These are phyloP conservation scores for Talpa occidentalis DNA, from an alignment of 2,113 vertebrate genomes.

Conservation along the genomic window DNA sequence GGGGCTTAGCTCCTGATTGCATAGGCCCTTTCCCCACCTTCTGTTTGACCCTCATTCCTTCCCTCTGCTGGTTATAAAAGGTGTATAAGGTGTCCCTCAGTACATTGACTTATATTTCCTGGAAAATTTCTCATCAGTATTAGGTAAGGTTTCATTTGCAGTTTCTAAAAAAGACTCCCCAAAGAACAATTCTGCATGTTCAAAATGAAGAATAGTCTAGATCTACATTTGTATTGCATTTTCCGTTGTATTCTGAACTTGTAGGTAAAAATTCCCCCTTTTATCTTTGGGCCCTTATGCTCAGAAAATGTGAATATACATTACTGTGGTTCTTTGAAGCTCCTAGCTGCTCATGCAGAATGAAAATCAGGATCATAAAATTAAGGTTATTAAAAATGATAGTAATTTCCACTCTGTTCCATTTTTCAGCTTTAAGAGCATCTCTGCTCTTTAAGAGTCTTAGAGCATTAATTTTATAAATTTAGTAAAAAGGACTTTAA, in stretches of 20 bases:
- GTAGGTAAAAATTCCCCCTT: neutral
- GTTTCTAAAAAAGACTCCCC: conserved; percentile 60
- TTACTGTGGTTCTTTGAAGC: neutral
- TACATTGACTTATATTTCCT: conserved; percentile 26
- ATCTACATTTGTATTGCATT: neutral
- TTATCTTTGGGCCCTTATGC: neutral
- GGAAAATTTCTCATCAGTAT: conserved; percentile 55
- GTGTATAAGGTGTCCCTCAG: conserved; percentile 40
- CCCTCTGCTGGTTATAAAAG: conserved; percentile 35
- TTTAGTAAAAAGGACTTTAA: conserved; percentile 42
- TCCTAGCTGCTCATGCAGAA: neutral
- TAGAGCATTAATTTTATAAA: conserved; percentile 31
- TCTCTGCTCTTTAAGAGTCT: conserved; percentile 11
- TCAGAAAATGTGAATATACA: neutral
- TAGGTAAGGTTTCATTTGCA: conserved; percentile 54
- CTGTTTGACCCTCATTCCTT: conserved; percentile 9
- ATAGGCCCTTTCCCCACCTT: conserved; percentile 23
- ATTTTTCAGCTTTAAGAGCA: conserved; percentile 39
- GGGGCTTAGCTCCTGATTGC: conserved; percentile 23
- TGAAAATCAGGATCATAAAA: conserved; percentile 51
- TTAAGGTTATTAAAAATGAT: conserved; percentile 57
- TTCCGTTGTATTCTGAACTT: conserved; percentile 6
- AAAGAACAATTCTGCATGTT: conserved; percentile 54
- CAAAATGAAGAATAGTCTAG: conserved; percentile 43
- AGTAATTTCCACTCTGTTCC: conserved; percentile 34